These are phyloP conservation scores for Melanotaenia maccullochi DNA, from an alignment of 2,797 vertebrate genomes.

Conservation along the genomic window DNA sequence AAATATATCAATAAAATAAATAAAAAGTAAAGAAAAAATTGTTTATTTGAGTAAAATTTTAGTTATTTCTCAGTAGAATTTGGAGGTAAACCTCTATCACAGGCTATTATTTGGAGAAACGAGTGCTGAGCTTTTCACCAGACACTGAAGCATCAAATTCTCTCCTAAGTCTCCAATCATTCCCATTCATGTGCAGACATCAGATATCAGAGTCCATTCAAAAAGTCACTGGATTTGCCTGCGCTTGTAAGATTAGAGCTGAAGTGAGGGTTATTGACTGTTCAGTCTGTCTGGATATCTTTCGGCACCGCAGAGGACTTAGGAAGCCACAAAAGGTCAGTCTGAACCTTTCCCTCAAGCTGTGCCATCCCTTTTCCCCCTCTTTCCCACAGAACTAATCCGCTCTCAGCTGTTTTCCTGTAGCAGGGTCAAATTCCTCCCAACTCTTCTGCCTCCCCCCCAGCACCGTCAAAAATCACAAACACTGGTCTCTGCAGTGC, in stretches of 20 bases:
- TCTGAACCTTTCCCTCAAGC: conserved; percentile 73
- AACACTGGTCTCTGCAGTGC: conserved; percentile 51
- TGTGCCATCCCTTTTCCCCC: conserved; percentile 55
- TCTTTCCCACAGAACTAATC: conserved; percentile 85
- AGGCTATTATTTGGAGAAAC: conserved; percentile 25
- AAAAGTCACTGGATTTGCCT: conserved; percentile 61
- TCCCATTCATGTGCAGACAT: conserved; percentile 71
- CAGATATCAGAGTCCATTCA: conserved; percentile 72
- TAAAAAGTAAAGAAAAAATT: too few species aligned
- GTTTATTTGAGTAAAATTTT: too few species aligned
- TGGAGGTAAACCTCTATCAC: conserved; percentile 13
- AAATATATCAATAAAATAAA: too few species aligned
- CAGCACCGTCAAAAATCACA: conserved; percentile 61
- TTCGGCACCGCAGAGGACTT: conserved; percentile 72
- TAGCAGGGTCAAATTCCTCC: conserved; percentile 78
- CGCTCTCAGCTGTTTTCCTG: conserved; percentile 82
- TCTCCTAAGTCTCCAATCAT: conserved; percentile 54
- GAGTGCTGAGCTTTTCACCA: conserved; percentile 31
- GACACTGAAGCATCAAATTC: conserved; percentile 52
- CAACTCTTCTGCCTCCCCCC: conserved; percentile 23
- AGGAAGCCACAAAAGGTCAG: conserved; percentile 79
- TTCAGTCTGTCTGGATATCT: conserved; percentile 70
- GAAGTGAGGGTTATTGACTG: conserved; percentile 61
- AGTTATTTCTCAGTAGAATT: background rate
- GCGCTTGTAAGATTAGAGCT: conserved; percentile 72